Conservation (phyloP, 2,888 invertebrate genomes). For the Panopea generosa region DNA sequence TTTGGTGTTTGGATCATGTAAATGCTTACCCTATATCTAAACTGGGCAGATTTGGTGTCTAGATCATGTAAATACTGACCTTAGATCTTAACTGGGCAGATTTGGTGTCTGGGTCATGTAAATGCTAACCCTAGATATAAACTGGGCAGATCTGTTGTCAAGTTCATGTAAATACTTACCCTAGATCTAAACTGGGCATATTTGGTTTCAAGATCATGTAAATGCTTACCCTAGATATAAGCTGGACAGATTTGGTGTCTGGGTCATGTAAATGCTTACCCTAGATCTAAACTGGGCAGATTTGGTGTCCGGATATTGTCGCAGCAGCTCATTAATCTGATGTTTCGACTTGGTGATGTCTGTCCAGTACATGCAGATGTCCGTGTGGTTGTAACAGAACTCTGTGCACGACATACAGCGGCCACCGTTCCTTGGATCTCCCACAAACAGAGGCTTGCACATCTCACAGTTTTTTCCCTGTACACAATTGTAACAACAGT, state of each 20-base stretch:
- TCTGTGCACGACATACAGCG: conserved; percentile 94
- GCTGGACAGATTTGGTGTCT: too few species aligned
- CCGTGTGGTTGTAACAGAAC: conserved; percentile 95
- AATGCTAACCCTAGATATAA: conserved; percentile 1
- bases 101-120: too few species aligned
- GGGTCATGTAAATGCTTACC: too few species aligned
- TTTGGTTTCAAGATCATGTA: too few species aligned
- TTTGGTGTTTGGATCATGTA: too few species aligned
- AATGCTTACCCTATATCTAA: too few species aligned
- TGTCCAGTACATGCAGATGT: conserved; percentile 71
- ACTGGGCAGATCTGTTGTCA: neutral
- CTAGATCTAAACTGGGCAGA: conserved; percentile 30
- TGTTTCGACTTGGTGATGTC: conserved; percentile 21
- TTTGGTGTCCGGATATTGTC: conserved; percentile 20
- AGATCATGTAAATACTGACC: too few species aligned
- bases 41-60: too few species aligned
- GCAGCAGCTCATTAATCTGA: conserved; percentile 20
- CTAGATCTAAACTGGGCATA: neutral
- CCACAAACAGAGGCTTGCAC: conserved; percentile 95
- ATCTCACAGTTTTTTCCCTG: conserved; percentile 95
- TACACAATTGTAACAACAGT: conserved; percentile 96
- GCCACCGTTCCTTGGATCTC: conserved; percentile 92
- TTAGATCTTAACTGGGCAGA: too few species aligned
- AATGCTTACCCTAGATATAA: too few species aligned
- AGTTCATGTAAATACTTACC: conserved; percentile 6